phyloP scores from a whole-genome alignment of 2,113 vertebrate genomes.

The Stigmatopora argus region DNA sequence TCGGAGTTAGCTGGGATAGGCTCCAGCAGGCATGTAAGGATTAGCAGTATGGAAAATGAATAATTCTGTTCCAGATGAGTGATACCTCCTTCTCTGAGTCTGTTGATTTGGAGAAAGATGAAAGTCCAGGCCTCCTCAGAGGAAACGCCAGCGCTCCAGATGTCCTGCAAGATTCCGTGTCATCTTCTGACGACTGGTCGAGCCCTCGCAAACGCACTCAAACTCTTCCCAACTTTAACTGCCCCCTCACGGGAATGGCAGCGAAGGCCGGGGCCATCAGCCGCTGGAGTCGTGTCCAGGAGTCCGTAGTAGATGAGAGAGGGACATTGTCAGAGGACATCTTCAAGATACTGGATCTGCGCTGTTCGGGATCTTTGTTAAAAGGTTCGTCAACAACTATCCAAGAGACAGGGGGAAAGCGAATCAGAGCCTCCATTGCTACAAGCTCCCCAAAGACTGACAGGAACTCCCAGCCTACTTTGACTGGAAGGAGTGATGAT shows the following conservation, averaged over 20 bases:
- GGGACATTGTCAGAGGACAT: constrained; percentile 82
- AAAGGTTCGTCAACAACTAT: constrained; percentile 13
- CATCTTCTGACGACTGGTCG: constrained; percentile 54
- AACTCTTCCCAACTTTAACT: constrained; percentile 80
- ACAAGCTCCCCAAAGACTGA: constrained; percentile 9
- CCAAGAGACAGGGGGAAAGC: constrained; percentile 48
- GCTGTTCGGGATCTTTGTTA: constrained; percentile 43
- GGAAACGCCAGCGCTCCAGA: constrained; percentile 10
- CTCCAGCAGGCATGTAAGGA: background rate
- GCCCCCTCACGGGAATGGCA: constrained; percentile 37
- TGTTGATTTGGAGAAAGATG: constrained; percentile 62
- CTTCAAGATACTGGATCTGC: constrained; percentile 73
- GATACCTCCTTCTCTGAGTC: constrained; percentile 66
- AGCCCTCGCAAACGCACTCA: constrained; percentile 87
- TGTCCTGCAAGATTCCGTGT: constrained; percentile 1
- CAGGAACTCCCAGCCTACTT: background rate
- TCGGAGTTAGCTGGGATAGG: no score
- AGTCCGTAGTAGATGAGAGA: constrained; percentile 67
- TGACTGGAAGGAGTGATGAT: constrained; percentile 20
- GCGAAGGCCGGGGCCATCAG: constrained; percentile 46
- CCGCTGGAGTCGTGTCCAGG: constrained; percentile 65
- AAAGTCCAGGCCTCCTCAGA: constrained; percentile 43
- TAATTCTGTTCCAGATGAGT: constrained; percentile 36
- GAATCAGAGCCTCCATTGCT: constrained; percentile 27
- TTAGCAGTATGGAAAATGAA: background rate